phyloP scores from a whole-genome alignment of 2,888 invertebrate genomes.

The Mamestra brassicae region DNA sequence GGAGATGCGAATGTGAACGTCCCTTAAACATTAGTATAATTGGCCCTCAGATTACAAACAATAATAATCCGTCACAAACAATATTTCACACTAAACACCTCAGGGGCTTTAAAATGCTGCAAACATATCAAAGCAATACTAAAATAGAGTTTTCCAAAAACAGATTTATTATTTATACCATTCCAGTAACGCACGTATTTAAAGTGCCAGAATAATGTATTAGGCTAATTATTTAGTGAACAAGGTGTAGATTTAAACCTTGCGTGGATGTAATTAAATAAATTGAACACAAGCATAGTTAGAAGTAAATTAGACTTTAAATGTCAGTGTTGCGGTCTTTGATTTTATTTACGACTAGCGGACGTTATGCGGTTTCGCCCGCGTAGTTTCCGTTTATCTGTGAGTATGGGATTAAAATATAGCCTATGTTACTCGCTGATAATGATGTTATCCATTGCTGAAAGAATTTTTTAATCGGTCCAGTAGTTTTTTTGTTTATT shows the following conservation, averaged over 20 bases:
- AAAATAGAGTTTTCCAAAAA: neutral
- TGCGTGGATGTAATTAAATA: neutral
- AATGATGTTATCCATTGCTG: no score
- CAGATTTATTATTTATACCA: neutral
- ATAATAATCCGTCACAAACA: neutral
- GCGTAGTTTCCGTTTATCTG: no score
- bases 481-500: no score
- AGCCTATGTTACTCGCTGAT: no score
- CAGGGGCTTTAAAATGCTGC: neutral
- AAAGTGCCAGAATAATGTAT: conserved; percentile 15
- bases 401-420: no score
- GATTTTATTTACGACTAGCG: neutral
- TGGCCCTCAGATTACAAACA: neutral
- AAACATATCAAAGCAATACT: neutral
- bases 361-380: no score
- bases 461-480: no score
- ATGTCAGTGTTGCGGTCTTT: neutral
- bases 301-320: neutral
- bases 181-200: conserved; percentile 3
- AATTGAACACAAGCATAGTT: conserved; percentile 6
- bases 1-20: no score
- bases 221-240: conserved; percentile 8
- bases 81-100: neutral
- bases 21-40: no score
- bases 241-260: neutral